phyloP scores from a whole-genome alignment of 2,888 invertebrate genomes.

The Netelia melanura region DNA sequence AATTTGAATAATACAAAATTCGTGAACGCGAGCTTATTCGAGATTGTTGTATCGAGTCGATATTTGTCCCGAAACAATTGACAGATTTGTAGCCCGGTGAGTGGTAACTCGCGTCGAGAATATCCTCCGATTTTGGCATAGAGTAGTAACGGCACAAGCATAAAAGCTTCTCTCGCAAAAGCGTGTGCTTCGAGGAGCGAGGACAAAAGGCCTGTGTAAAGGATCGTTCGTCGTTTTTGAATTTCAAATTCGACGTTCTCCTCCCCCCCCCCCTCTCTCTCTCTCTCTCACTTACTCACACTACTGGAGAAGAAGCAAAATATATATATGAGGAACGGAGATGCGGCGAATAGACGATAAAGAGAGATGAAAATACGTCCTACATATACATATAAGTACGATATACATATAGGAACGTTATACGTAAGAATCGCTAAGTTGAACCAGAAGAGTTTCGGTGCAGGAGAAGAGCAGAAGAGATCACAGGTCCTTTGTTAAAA shows the following conservation, averaged over 20 bases:
- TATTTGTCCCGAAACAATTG: constrained; percentile 84
- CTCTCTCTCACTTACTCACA: constrained; percentile 54
- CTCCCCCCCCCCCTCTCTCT: constrained; percentile 43
- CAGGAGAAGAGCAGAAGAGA: constrained; percentile 37
- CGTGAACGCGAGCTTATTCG: constrained; percentile 26
- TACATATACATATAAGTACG: neutral
- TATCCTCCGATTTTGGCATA: constrained; percentile 53
- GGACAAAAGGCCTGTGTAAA: constrained; percentile 75
- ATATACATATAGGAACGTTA: constrained; percentile 25
- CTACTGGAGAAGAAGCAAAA: constrained; percentile 17
- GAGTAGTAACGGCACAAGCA: constrained; percentile 8
- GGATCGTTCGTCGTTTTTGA: constrained; percentile 78
- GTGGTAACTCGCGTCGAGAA: constrained; percentile 69
- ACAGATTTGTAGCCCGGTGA: constrained; percentile 82
- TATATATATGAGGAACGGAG: constrained; percentile 14
- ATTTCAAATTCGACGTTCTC: constrained; percentile 81
- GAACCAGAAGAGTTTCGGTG: constrained; percentile 33
- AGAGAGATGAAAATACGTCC: constrained; percentile 29
- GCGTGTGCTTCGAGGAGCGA: constrained; percentile 55
- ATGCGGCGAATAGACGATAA: constrained; percentile 58
- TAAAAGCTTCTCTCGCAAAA: constrained; percentile 20
- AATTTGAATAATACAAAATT: constrained; percentile 46
- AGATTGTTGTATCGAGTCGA: constrained; percentile 68
- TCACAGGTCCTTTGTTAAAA: constrained; percentile 57
- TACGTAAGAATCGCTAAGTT: constrained; percentile 16